phyloP scores from a whole-genome alignment of 1,140 invertebrate genomes.

The Ganaspis sp. region DNA sequence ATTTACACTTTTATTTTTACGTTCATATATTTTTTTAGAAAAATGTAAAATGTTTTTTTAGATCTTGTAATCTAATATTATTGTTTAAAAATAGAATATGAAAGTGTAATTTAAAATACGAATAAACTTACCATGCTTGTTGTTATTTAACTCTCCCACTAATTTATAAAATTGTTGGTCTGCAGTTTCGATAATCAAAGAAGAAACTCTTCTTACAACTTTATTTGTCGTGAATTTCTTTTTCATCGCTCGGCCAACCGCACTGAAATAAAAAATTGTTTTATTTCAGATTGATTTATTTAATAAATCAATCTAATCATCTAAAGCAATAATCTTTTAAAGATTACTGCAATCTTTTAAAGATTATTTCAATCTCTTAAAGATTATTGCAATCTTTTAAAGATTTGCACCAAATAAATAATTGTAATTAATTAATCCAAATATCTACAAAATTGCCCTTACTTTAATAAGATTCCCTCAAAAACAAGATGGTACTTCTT shows the following conservation, averaged over 20 bases:
- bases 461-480: conserved; percentile 64
- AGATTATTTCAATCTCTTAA: no score
- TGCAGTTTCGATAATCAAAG: conserved; percentile 57
- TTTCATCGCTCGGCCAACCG: conserved; percentile 54
- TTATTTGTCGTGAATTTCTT: conserved; percentile 58
- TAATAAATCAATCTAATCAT: background rate
- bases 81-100: no score
- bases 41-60: no score
- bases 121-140: conserved; percentile 55
- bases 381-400: no score
- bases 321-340: no score
- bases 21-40: no score
- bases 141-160: conserved; percentile 54
- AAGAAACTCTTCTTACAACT: conserved; percentile 52
- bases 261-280: conserved; percentile 47
- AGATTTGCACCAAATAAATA: no score
- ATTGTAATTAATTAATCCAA: no score
- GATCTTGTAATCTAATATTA: no score
- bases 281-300: background rate
- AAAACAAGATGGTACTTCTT: conserved; percentile 44
- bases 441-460: conserved; percentile 8
- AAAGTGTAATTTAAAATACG: background rate
- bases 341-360: no score
- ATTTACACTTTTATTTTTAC: no score
- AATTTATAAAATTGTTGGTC: conserved; percentile 60